Evolutionary conservation across 2,888 invertebrate genomes (phyloP), one percentile per base, ranked within the genome.

Genomic region (Microctonus brassicae): DNA sequence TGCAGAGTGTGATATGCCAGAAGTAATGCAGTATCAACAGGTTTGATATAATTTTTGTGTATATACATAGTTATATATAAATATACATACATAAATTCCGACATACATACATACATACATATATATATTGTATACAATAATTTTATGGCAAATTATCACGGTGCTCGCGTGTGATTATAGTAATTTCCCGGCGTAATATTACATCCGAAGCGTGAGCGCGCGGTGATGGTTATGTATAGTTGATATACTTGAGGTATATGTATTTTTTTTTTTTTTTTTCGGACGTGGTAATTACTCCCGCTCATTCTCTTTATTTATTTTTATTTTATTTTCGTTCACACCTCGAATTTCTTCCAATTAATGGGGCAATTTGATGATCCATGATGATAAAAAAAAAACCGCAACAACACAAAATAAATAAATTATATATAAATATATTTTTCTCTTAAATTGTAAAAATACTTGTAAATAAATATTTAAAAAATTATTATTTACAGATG

Each of bases 11-110:
- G 77, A 80, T n/a, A n/a, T 81, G 81, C 78, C 81, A 61, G 81
- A 84, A 81, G 82, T 83, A 75, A 84, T 84, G 84, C 84, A 83
- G 76, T 84, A 84, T 80, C 84, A 83, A 79, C 85, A 86, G 84
- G 85, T 86, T 62, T 73, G 80, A 75, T 73, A 55, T 65, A 73
- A 70, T 73, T 69, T 62, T 58, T 58, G 66, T 60, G n/a, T n/a
- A n/a, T n/a, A n/a, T n/a, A n/a, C n/a, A n/a, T n/a, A n/a, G n/a
- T n/a, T n/a, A n/a, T n/a, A n/a, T n/a, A n/a, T n/a, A n/a, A n/a
- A n/a, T n/a, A n/a, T n/a, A n/a, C n/a, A n/a, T n/a, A n/a, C n/a
- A n/a, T n/a, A n/a, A n/a, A n/a, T n/a, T n/a, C n/a, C n/a, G n/a
- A n/a, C n/a, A n/a, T n/a, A n/a, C n/a, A n/a, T n/a, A n/a, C n/a